These are phyloP conservation scores for Danaus chrysippus DNA, from an alignment of 2,888 invertebrate genomes.

Conservation along the genomic window DNA sequence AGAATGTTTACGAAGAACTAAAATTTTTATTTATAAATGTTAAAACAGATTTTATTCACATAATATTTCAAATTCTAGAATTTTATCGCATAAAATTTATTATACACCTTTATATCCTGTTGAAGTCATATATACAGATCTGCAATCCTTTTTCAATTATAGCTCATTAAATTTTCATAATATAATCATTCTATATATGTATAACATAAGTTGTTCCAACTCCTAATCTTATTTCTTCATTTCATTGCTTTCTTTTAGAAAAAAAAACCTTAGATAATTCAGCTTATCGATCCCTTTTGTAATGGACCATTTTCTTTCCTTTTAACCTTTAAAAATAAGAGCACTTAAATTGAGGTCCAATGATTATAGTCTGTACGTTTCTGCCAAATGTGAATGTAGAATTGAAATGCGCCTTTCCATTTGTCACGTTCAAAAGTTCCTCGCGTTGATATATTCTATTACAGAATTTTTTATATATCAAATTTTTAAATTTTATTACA, in stretches of 20 bases:
- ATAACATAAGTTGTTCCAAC: too few relatives aligned
- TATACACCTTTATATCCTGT: too few relatives aligned
- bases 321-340: slow-evolving; percentile 4
- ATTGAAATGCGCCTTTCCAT: slow-evolving; percentile 2
- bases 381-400: neutral
- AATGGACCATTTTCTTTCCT: neutral
- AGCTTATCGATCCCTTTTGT: neutral
- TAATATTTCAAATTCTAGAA: too few relatives aligned
- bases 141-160: too few relatives aligned
- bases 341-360: neutral
- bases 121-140: too few relatives aligned
- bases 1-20: too few relatives aligned
- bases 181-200: too few relatives aligned
- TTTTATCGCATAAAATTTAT: too few relatives aligned
- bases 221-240: neutral
- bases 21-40: too few relatives aligned
- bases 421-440: slow-evolving; percentile 1
- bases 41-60: too few relatives aligned
- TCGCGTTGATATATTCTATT: neutral
- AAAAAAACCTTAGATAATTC: neutral
- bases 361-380: neutral
- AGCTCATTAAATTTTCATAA: too few relatives aligned
- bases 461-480: neutral
- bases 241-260: neutral
- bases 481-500: too few relatives aligned